Evolutionary conservation across 2,113 vertebrate species (phyloP).

Genomic region (Gobio gobio): DNA sequence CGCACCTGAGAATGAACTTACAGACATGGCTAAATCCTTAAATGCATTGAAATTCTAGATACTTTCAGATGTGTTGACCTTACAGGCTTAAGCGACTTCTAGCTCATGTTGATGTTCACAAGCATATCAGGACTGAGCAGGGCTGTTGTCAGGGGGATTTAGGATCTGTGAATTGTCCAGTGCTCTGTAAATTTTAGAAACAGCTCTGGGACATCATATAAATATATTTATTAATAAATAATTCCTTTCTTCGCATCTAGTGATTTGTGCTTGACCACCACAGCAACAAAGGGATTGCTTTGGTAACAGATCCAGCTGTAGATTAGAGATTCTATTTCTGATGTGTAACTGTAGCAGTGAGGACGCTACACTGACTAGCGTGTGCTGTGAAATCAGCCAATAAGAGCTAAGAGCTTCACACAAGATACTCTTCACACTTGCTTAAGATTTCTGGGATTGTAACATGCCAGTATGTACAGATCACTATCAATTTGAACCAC

Average conservation of each 20-base stretch:
- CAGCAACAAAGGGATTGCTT: conserved; percentile 72
- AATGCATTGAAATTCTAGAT: not conserved
- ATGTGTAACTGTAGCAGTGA: not conserved
- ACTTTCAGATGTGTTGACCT: not conserved
- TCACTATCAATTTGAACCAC: not conserved
- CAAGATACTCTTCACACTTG: conserved; percentile 1
- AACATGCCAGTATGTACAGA: not conserved
- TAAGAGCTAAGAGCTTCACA: not conserved
- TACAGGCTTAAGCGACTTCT: not conserved
- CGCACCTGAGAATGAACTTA: too few relatives aligned
- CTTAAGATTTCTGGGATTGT: not conserved
- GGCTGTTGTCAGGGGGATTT: not conserved
- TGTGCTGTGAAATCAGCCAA: conserved; percentile 2
- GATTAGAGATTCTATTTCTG: conserved; percentile 12
- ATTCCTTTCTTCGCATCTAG: conserved; percentile 50
- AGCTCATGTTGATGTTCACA: not conserved
- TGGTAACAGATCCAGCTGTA: conserved; percentile 65
- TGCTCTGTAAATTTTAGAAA: not conserved
- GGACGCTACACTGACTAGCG: not conserved
- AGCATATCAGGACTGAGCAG: not conserved
- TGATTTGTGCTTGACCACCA: conserved; percentile 64
- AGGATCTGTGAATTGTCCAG: not conserved
- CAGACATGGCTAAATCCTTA: not conserved
- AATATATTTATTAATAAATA: not conserved
- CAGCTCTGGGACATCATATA: not conserved